Conservation (phyloP, 2,888 invertebrate genomes). For the Stenodema calcarata region DNA sequence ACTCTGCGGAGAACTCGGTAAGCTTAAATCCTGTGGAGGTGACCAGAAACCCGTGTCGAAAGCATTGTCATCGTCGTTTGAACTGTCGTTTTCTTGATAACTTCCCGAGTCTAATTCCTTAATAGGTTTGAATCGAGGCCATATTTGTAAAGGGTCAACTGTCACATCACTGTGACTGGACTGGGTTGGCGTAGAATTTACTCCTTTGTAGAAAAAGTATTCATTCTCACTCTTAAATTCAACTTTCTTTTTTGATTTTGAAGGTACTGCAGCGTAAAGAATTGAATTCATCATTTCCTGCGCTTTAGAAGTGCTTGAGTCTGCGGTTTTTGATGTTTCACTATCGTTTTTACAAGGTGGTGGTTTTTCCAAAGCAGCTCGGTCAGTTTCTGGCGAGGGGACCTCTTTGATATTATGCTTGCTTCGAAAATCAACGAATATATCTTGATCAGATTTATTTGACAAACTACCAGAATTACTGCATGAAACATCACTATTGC, state of each 20-base stretch:
- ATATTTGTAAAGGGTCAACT: too few relatives aligned
- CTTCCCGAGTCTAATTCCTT: too few relatives aligned
- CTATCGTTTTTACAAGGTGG: neutral
- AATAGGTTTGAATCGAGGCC: too few relatives aligned
- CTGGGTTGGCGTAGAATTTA: neutral
- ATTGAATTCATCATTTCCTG: neutral
- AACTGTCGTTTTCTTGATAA: neutral
- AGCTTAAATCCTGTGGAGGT: neutral
- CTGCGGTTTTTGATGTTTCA: neutral
- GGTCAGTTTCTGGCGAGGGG: too few relatives aligned
- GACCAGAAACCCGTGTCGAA: neutral
- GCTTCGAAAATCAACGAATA: neutral
- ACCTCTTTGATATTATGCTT: neutral
- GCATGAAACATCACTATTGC: neutral
- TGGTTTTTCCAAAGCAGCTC: neutral
- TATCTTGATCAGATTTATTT: neutral
- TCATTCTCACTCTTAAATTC: neutral
- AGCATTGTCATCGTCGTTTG: neutral
- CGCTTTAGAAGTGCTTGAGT: neutral
- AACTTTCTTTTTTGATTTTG: neutral
- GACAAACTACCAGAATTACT: neutral
- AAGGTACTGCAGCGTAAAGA: neutral
- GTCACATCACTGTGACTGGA: neutral
- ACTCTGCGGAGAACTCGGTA: neutral
- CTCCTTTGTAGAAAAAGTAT: neutral